phyloP scores from a whole-genome alignment of 2,888 invertebrate genomes.

The Salpingus planirostris region DNA sequence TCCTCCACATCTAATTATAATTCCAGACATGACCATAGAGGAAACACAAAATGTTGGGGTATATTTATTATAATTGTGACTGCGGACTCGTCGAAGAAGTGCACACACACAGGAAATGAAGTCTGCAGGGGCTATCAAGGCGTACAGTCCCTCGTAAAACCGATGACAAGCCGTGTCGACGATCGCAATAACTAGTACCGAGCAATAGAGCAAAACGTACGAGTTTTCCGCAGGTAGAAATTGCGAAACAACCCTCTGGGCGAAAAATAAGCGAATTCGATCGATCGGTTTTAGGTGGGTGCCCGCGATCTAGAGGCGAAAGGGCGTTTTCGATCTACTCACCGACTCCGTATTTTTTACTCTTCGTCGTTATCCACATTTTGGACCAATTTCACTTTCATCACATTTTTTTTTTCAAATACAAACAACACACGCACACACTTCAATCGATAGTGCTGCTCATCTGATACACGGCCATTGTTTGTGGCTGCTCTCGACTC shows the following conservation, averaged over 20 bases:
- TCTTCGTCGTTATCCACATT: constrained; percentile 69
- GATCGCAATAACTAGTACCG: constrained; percentile 7
- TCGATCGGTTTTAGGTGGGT: too few relatives aligned
- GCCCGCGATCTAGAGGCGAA: too few relatives aligned
- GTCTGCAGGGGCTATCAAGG: constrained; percentile 25
- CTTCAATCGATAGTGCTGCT: constrained; percentile 35
- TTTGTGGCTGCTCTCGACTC: too few relatives aligned
- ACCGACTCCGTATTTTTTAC: constrained; percentile 68
- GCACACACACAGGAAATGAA: constrained; percentile 27
- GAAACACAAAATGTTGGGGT: constrained; percentile 29
- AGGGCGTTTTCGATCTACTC: too few relatives aligned
- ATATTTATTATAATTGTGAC: too few relatives aligned
- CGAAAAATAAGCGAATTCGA: too few relatives aligned
- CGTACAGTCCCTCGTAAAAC: constrained; percentile 8
- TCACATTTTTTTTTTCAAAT: constrained; percentile 32
- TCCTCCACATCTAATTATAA: constrained; percentile 30
- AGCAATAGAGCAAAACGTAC: constrained; percentile 3
- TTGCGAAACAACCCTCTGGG: too few relatives aligned
- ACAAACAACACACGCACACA: constrained; percentile 23
- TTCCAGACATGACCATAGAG: constrained; percentile 34
- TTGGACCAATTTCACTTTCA: constrained; percentile 21
- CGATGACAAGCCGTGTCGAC: constrained; percentile 5
- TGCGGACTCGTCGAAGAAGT: constrained; percentile 20
- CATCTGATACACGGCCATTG: constrained; percentile 34
- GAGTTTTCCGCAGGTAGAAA: constrained; percentile 1